These are phyloP conservation scores for Cyclina sinensis DNA, from an alignment of 1,140 invertebrate genomes.

Conservation along the genomic window DNA sequence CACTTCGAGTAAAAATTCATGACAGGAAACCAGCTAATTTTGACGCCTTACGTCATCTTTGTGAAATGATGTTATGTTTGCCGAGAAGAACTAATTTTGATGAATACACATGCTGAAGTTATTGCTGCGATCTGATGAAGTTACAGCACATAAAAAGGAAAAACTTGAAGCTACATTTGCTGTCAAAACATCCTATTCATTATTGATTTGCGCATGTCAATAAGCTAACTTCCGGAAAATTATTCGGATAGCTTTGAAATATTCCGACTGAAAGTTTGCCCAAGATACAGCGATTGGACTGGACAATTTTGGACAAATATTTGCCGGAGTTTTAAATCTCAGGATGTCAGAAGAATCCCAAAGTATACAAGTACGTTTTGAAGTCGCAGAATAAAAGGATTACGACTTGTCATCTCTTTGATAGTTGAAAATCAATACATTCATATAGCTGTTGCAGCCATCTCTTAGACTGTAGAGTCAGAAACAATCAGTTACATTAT, in stretches of 20 bases:
- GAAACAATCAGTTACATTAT: too few relatives aligned
- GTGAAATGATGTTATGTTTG: not conserved
- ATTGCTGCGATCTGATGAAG: not conserved
- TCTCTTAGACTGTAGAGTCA: too few relatives aligned
- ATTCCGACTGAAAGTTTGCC: not conserved
- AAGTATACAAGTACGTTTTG: too few relatives aligned
- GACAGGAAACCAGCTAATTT: not conserved
- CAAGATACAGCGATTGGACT: not conserved
- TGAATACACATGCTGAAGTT: not conserved
- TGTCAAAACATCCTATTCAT: slow-evolving; percentile 27
- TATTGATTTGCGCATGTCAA: not conserved
- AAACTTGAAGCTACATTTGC: not conserved
- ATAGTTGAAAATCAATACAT: too few relatives aligned
- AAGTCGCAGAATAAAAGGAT: too few relatives aligned
- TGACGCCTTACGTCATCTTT: not conserved
- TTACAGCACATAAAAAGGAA: not conserved
- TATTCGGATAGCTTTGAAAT: not conserved
- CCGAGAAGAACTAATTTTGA: not conserved
- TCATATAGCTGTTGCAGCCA: too few relatives aligned
- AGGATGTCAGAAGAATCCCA: too few relatives aligned
- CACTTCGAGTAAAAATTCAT: not conserved
- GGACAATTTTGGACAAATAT: slow-evolving; percentile 2
- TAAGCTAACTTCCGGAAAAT: not conserved
- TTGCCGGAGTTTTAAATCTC: too few relatives aligned
- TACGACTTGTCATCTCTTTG: too few relatives aligned